phyloP scores from a whole-genome alignment of 2,113 vertebrate genomes.

The pig (Sus scrofa) region T2T-Sscrofa CM000822.6:62241501-62242000 shows the following conservation, averaged over 20 bases:
- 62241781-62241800: background rate
- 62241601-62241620: background rate
- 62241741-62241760: background rate
- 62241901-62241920: no score
- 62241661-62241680: background rate
- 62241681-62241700: background rate
- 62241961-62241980: no score
- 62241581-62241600: constrained; percentile 22
- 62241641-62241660: background rate
- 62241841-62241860: no score
- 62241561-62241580: background rate
- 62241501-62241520: background rate
- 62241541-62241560: background rate
- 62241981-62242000: no score
- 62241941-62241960: no score
- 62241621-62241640: background rate
- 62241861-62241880: no score
- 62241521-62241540: background rate
- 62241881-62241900: no score
- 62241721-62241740: background rate
- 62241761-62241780: background rate
- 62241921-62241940: no score
- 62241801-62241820: background rate
- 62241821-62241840: no score
- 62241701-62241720: background rate